Evolutionary conservation across 2,113 vertebrate genomes (phyloP).

Genomic region (Mormoops blainvillei): DNA sequence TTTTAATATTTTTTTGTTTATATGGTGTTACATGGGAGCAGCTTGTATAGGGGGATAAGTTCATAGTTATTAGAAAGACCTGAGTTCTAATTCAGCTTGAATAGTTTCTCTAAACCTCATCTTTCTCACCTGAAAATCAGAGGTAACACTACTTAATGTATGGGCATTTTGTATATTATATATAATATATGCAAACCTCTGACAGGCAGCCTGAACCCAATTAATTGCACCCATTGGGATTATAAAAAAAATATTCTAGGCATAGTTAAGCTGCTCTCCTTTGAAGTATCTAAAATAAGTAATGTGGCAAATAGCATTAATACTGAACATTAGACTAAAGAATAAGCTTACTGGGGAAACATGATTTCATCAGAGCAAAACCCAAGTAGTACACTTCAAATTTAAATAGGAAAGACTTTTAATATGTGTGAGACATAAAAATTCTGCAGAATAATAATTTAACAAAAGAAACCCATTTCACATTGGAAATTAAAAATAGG

Average conservation of each 20-base stretch:
- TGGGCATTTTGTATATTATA: neutral
- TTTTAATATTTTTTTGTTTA: neutral
- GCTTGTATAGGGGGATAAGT: neutral
- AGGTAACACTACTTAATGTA: neutral
- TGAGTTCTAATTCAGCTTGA: neutral
- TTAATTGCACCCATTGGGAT: neutral
- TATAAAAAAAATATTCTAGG: neutral
- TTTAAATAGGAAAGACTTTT: neutral
- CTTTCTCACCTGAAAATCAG: neutral
- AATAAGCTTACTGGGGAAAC: neutral
- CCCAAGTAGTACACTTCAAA: neutral
- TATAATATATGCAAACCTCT: neutral
- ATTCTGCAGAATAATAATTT: neutral
- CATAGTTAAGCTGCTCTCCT: neutral
- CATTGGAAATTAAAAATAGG: neutral
- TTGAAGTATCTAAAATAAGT: neutral
- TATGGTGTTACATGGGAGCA: neutral
- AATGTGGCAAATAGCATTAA: neutral
- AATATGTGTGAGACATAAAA: neutral
- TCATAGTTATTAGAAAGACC: neutral
- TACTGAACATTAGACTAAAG: neutral
- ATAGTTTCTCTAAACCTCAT: neutral
- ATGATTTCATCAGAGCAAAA: neutral
- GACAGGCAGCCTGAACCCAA: neutral
- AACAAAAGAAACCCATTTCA: neutral